phyloP scores from a whole-genome alignment of 2,888 invertebrate species.

The Coleophora deauratella region DNA sequence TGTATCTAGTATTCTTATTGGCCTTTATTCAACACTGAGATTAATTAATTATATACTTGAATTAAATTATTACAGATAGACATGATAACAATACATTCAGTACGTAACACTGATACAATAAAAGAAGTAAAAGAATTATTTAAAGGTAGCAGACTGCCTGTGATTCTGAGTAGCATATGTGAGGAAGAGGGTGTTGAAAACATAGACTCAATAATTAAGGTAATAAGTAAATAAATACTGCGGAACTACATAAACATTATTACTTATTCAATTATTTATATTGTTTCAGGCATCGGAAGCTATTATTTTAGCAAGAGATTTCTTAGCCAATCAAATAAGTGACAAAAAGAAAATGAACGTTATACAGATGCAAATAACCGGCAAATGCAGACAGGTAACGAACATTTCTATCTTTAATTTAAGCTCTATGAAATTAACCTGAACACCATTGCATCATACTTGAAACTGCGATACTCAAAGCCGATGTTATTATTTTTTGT shows the following conservation, averaged over 20 bases:
- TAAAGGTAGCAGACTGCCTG: conserved; percentile 20
- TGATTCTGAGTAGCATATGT: conserved; percentile 36
- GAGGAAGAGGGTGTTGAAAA: conserved; percentile 41
- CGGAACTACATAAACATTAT: too few relatives aligned
- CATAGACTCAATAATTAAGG: conserved; percentile 36
- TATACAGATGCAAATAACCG: conserved; percentile 27
- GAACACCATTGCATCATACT: too few relatives aligned
- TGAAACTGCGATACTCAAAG: too few relatives aligned
- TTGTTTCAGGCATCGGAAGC: conserved; percentile 30
- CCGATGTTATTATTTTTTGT: too few relatives aligned
- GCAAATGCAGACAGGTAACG: conserved; percentile 29
- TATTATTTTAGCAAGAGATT: conserved; percentile 30
- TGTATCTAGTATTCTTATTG: too few relatives aligned
- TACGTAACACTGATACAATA: conserved; percentile 24
- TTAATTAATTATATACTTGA: too few relatives aligned
- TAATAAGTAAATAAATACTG: too few relatives aligned
- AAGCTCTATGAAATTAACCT: too few relatives aligned
- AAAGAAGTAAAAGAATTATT: conserved; percentile 24
- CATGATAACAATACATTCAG: conserved; percentile 29
- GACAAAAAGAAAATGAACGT: conserved; percentile 20
- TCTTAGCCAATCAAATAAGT: conserved; percentile 21
- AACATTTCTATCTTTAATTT: too few relatives aligned
- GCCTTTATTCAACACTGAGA: too few relatives aligned
- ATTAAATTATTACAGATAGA: too few relatives aligned
- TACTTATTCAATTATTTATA: too few relatives aligned